Percentiles rank a stretch among this genome's conserved stretches.
Conservation (phyloP, 2,888 invertebrate genomes). For the Petrolisthes cinctipes region DNA sequence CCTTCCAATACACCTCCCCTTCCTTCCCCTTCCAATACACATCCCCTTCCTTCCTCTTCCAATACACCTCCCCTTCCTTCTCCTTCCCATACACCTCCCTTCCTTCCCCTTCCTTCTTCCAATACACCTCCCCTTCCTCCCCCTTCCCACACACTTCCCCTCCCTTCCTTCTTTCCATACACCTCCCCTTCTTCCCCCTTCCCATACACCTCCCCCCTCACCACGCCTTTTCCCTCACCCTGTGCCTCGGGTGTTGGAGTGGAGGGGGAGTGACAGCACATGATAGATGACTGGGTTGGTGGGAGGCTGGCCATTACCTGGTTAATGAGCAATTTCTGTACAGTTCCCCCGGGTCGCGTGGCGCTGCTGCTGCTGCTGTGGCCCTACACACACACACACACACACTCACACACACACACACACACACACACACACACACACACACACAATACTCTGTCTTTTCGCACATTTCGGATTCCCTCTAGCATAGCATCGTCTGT, state of each 20-base stretch:
- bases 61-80: too few species aligned
- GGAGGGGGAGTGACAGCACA: slow-evolving; percentile 23
- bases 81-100: neutral
- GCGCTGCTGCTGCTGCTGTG: neutral
- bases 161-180: neutral
- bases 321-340: slow-evolving; percentile 35
- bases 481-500: too few species aligned
- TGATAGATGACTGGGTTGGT: slow-evolving; percentile 23
- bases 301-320: slow-evolving; percentile 5
- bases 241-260: neutral
- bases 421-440: neutral
- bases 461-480: too few species aligned
- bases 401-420: neutral
- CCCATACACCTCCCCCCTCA: neutral
- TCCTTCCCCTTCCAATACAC: neutral
- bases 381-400: neutral
- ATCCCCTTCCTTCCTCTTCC: neutral
- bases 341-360: neutral
- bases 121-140: neutral
- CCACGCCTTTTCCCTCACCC: slow-evolving; percentile 1
- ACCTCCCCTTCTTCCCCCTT: neutral
- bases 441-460: too few species aligned
- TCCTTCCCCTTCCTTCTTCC: neutral
- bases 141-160: neutral
- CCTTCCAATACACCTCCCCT: neutral